Base-by-base conservation (phyloP, 2,797 vertebrate genomes). In the Trematomus bernacchii region DNA sequence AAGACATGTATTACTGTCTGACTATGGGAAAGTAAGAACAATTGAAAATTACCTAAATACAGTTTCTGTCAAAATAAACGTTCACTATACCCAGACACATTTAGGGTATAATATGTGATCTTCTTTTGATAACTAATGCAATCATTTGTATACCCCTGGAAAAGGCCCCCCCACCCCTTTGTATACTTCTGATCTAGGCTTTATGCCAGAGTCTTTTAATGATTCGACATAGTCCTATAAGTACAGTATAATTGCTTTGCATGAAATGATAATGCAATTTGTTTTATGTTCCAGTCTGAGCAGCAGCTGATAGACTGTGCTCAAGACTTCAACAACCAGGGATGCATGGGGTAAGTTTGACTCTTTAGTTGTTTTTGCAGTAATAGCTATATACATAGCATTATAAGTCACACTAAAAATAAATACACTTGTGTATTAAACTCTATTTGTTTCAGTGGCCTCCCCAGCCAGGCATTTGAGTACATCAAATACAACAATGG, bases 391-490 rank as follows among this genome's bases (percentile, higher is more conserved):
- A 55, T 18, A 7, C 10, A 33, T 37, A 55, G 37, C 14, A 10
- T 50, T 50, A 14, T 50, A 37, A 8, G 23, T 48, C n/a, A n/a
- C 5, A 40, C 2, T 40, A 40, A 13, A 14, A 33, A 53, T 6
- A 58, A 53, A 15, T 65, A 57, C 40, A 51, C 16, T 4, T 48
- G 0, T 13, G 11, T 11, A 9, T 43, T 40, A 2, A 43, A 62
- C 1, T 14, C 18, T 16, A 12, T 86, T 55, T 84, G 23, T 85
- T 87, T 70, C 87, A 98, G 96, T 73, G 97, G 97, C 16, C 96
- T 98, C 76, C 97, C 97, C 6, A 97, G 96, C 90, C 97, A 97
- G 86, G 97, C 97, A 2, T 98, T 97, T n/a, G 96, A 97, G 71
- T 98, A 97, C 84, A 97, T 97, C 83, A 89, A 92, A 60, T 97